Evolutionary conservation across 1,140 invertebrate genomes (phyloP), one percentile per base, ranked within the genome.

Genomic region (Sycobia sp.): DNA sequence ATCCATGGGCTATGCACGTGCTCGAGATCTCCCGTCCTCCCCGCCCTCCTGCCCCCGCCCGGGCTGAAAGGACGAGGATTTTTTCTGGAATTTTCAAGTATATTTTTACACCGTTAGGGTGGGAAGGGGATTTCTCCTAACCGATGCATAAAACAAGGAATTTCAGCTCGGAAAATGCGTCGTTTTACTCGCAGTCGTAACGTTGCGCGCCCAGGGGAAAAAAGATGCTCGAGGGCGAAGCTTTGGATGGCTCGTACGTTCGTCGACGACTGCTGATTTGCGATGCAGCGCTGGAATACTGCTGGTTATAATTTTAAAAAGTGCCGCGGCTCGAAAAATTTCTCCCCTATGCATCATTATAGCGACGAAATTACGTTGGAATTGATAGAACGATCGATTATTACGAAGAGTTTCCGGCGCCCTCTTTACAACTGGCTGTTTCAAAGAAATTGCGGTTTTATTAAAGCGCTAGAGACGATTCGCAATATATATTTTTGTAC

Each of bases 61-160:
- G 36, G 20, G n/a, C 47, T 34, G 18, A 55, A 62, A 62, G 27
- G 41, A 54, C 59, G 23, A 62, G 59, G 50, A 55, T 62, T 62
- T 61, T 62, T 62, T 62, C 49, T 49, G 59, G 50, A 62, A 62
- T 62, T 62, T 46, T 39, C 53, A 55, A 62, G 60, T 62, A 49
- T 62, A 55, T 55, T 62, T 62, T 62, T 62, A 62, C 60, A 62
- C 41, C 23, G 51, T 29, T 46, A 54, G 32, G 23, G 47, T 7
- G 44, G 41, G 54, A 47, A 54, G 27, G 10, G 54, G 60, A 56
- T 56, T 55, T 44, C 53, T 62, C 36, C 34, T 36, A 22, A 43
- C 36, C 61, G 53, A 54, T 57, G 62, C 54, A 63, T 63, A 63
- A 63, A 63, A 51, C 54, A 13, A 49, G 38, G 43, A 63, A 57